Conservation (phyloP, 2,113 vertebrate species). For the Galbula dea region DNA sequence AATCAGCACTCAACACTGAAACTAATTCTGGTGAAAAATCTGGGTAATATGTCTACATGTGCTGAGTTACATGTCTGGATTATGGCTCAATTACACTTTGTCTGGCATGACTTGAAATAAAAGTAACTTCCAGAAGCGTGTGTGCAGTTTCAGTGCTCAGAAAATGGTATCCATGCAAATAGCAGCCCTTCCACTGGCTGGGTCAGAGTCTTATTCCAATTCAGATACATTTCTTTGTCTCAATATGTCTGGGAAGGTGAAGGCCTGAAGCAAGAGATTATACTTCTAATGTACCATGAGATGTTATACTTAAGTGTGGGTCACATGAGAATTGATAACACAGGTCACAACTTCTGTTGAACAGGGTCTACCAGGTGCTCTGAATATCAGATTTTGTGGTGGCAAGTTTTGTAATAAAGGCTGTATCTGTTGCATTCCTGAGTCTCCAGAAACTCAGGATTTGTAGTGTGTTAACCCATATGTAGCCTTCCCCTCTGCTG, state of each 20-base stretch:
- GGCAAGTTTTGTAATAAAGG: background rate
- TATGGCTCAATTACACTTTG: background rate
- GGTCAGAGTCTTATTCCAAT: background rate
- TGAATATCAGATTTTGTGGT: background rate
- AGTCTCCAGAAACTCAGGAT: background rate
- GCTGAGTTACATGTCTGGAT: background rate
- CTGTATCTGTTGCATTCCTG: background rate
- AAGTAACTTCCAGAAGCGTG: background rate
- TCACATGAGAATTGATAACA: background rate
- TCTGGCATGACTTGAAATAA: background rate
- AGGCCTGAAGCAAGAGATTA: background rate
- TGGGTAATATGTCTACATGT: background rate
- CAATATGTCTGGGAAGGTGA: background rate
- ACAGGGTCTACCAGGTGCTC: background rate
- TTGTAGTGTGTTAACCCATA: background rate
- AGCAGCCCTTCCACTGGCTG: background rate
- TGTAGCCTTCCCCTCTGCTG: background rate
- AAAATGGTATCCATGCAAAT: background rate
- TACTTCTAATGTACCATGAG: background rate
- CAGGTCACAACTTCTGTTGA: background rate
- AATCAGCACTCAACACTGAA: background rate
- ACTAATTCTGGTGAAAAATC: background rate
- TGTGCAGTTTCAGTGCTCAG: background rate
- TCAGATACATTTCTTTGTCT: background rate
- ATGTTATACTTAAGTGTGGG: background rate